Evolutionary conservation across 2,797 vertebrate species (phyloP).

Genomic region (Microctenopoma lineatum): DNA sequence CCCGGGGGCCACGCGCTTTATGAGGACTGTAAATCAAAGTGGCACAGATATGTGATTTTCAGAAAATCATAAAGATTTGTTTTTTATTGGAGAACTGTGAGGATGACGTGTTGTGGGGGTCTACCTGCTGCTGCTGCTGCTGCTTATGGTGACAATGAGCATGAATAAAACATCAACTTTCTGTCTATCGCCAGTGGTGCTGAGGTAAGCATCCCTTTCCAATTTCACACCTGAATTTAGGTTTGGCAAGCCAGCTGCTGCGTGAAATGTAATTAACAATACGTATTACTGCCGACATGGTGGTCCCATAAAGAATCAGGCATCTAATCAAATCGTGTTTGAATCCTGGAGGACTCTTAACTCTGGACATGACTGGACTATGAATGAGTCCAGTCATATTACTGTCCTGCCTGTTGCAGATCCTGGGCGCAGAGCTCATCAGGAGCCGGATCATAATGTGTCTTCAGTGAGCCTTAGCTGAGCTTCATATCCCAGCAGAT

Average conservation of each 20-base stretch:
- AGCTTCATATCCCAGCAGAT: background rate
- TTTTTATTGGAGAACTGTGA: background rate
- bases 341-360: background rate
- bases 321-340: constrained; percentile 46
- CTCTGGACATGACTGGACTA: background rate
- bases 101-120: background rate
- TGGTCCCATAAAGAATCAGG: constrained; percentile 42
- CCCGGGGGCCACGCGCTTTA: constrained; percentile 42
- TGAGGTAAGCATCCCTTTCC: constrained; percentile 15
- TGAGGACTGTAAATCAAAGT: constrained; percentile 63
- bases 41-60: constrained; percentile 21
- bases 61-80: constrained; percentile 10
- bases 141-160: constrained; percentile 21
- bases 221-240: too few relatives aligned
- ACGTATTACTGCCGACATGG: constrained; percentile 28
- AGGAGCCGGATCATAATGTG: constrained; percentile 13
- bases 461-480: too few relatives aligned
- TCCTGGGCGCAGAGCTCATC: constrained; percentile 34
- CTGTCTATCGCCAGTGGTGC: constrained; percentile 3
- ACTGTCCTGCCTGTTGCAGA: constrained; percentile 16
- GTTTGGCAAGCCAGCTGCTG: constrained; percentile 39
- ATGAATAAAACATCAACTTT: constrained; percentile 31
- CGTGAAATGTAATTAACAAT: constrained; percentile 44
- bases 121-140: constrained; percentile 16
- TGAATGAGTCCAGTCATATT: background rate